Percentiles rank a stretch among this genome's conserved stretches.
phyloP scores from a whole-genome alignment of 2,797 vertebrate species.

The Sebastes steindachneri region DNA sequence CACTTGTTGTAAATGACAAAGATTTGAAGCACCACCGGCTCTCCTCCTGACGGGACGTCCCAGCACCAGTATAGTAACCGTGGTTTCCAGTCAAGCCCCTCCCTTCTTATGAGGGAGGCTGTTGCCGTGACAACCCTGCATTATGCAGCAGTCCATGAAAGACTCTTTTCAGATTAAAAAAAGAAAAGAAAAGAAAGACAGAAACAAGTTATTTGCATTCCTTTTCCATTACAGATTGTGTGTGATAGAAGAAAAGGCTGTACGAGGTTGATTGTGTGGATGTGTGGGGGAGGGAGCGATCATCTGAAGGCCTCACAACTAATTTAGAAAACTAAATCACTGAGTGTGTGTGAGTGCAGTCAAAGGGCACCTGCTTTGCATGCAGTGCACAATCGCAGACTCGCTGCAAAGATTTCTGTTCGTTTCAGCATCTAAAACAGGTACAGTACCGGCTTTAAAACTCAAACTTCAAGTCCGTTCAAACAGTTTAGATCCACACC shows the following conservation, averaged over 20 bases:
- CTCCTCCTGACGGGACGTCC: slow-evolving; percentile 41
- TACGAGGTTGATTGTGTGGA: slow-evolving; percentile 53
- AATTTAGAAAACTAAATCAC: slow-evolving; percentile 44
- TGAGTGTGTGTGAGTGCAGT: slow-evolving; percentile 26
- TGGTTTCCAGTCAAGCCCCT: slow-evolving; percentile 56
- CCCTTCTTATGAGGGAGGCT: slow-evolving; percentile 63
- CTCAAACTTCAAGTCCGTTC: neutral
- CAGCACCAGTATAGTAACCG: slow-evolving; percentile 18
- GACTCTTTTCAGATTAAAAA: slow-evolving; percentile 73
- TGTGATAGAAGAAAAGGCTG: slow-evolving; percentile 41
- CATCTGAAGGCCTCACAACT: slow-evolving; percentile 42
- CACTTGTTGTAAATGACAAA: neutral
- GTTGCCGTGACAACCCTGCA: slow-evolving; percentile 68
- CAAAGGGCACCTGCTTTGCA: slow-evolving; percentile 66
- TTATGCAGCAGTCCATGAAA: slow-evolving; percentile 77
- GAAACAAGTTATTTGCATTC: slow-evolving; percentile 79
- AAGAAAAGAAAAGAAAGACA: slow-evolving; percentile 38
- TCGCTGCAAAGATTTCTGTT: slow-evolving; percentile 28
- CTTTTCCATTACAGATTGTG: slow-evolving; percentile 67
- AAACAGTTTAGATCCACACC: neutral
- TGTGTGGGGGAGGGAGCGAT: neutral
- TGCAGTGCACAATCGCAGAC: slow-evolving; percentile 55
- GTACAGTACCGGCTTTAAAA: neutral
- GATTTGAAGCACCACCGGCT: neutral
- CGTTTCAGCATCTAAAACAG: slow-evolving; percentile 10